Evolutionary conservation across 2,113 vertebrate genomes (phyloP).

Genomic region (Anguilla rostrata): DNA sequence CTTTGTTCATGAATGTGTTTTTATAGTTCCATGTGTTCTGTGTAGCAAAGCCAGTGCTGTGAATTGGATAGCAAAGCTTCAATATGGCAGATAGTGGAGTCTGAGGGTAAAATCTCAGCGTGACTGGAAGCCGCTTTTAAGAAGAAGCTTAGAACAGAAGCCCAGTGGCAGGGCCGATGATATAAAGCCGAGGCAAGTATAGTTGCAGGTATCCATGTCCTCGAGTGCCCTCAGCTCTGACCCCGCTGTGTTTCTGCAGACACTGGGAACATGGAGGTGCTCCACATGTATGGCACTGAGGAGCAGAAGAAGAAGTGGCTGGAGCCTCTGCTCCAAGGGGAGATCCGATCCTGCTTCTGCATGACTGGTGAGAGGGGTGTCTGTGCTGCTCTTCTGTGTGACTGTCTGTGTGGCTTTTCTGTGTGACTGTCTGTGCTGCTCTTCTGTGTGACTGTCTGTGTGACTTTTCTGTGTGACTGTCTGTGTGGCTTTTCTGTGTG

Average conservation of each 20-base stretch:
- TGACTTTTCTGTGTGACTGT: too few relatives aligned
- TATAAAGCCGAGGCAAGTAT: neutral
- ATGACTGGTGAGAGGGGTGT: conserved; percentile 83
- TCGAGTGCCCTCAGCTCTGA: too few relatives aligned
- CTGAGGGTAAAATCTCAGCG: too few relatives aligned
- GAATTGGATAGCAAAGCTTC: too few relatives aligned
- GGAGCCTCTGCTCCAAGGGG: conserved; percentile 84
- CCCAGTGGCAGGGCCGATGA: neutral
- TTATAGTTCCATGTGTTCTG: neutral
- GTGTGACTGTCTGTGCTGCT: too few relatives aligned
- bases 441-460: too few relatives aligned
- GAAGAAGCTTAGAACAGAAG: neutral
- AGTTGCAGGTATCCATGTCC: neutral
- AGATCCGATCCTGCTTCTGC: conserved; percentile 89
- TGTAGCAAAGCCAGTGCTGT: neutral
- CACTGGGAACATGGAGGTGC: conserved; percentile 92
- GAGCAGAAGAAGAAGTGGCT: conserved; percentile 88
- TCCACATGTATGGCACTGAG: conserved; percentile 87
- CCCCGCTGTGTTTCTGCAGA: conserved; percentile 63
- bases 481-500: too few relatives aligned
- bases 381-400: neutral
- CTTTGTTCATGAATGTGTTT: neutral
- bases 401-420: too few relatives aligned
- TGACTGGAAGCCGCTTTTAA: too few relatives aligned
- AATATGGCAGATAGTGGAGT: too few relatives aligned